Conservation (phyloP, 2,888 invertebrate species). For the Chirona hameri region DNA sequence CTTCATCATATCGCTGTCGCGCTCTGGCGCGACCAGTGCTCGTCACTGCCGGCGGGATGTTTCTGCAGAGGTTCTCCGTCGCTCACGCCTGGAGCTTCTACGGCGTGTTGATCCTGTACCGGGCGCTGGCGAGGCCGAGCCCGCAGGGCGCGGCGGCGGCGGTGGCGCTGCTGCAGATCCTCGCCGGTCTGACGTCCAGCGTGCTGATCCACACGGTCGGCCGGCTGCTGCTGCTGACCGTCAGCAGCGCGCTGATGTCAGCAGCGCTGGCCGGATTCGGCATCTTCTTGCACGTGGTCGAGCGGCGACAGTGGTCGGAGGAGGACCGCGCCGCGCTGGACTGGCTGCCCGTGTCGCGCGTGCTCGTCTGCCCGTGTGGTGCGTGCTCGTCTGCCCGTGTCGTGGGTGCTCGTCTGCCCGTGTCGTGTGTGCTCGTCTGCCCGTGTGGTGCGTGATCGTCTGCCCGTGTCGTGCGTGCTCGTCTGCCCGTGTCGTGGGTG, state of each 20-base stretch:
- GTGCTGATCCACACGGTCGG: conserved; percentile 81
- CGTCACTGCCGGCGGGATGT: neutral
- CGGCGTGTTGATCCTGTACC: neutral
- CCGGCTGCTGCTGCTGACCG: conserved; percentile 73
- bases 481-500: conserved; percentile 75
- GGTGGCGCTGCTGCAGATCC: conserved; percentile 56
- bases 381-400: no score
- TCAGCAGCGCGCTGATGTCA: conserved; percentile 78
- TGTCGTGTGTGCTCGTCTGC: no score
- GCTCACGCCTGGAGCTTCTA: neutral
- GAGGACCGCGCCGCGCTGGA: neutral
- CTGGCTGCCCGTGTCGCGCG: conserved; percentile 73
- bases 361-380: conserved; percentile 78
- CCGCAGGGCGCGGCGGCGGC: conserved; percentile 74
- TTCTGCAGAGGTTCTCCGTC: neutral
- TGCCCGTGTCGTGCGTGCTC: conserved; percentile 74
- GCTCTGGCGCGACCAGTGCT: neutral
- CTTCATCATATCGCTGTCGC: neutral
- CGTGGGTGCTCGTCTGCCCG: conserved; percentile 75
- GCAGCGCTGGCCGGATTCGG: conserved; percentile 32
- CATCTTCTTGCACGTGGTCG: neutral
- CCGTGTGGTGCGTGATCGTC: no score
- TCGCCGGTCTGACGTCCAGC: conserved; percentile 58
- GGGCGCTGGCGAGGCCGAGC: conserved; percentile 51
- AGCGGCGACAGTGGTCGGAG: neutral